A percentile compares a stretch with the other conserved stretches of the same genome.
Evolutionary conservation across 2,113 vertebrate species (phyloP).

Genomic region (Coreoperca whiteheadi): DNA sequence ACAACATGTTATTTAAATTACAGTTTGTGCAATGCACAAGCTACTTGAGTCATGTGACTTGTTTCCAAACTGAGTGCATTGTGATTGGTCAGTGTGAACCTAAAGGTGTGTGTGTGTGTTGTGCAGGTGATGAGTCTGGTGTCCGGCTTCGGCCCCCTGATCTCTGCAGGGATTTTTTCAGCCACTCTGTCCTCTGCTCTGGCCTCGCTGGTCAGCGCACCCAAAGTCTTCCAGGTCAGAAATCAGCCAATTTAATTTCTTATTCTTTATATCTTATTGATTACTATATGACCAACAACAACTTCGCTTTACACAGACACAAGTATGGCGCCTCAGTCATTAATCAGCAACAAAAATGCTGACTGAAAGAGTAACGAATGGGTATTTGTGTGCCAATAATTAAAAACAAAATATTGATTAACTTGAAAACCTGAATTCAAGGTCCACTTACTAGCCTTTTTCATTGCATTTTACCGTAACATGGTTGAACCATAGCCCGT

Average conservation of each 20-base stretch:
- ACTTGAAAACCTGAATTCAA: neutral
- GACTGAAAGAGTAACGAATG: neutral
- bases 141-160: slow-evolving; percentile 93
- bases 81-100: neutral
- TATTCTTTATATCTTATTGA: neutral
- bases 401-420: neutral
- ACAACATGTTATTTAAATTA: too few species aligned
- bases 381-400: neutral
- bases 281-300: neutral
- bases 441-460: neutral
- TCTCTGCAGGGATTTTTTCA: slow-evolving; percentile 96
- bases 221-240: slow-evolving; percentile 95
- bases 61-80: neutral
- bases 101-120: slow-evolving; percentile 5
- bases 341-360: neutral
- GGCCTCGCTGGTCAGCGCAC: slow-evolving; percentile 96
- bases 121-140: slow-evolving; percentile 95
- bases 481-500: too few species aligned
- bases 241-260: neutral
- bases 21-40: too few species aligned
- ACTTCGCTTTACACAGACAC: neutral
- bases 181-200: slow-evolving; percentile 96
- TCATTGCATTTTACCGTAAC: too few species aligned
- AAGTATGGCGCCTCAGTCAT: too few species aligned
- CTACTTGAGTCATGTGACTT: neutral